A percentile compares a stretch with the other conserved stretches of the same genome.
Evolutionary conservation across 2,797 vertebrate genomes (phyloP).

Genomic region (Sebastes taczanowskii): DNA sequence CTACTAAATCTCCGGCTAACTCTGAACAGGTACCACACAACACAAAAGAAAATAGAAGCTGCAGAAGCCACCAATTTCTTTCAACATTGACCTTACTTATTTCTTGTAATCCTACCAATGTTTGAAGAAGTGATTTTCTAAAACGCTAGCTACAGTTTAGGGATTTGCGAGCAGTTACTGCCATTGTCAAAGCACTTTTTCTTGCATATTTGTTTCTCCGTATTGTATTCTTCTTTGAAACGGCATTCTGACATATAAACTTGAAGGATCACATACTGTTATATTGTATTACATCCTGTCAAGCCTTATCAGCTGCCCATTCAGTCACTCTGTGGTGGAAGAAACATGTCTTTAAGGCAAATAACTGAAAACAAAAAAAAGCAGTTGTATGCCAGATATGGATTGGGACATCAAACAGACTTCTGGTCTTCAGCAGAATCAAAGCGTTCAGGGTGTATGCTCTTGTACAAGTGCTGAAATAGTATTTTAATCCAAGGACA

Average conservation of each 20-base stretch:
- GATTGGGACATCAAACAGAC: slow-evolving; percentile 49
- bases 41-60: not conserved
- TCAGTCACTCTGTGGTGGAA: slow-evolving; percentile 1
- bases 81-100: not conserved
- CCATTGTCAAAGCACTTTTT: not conserved
- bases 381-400: slow-evolving; percentile 25
- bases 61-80: not conserved
- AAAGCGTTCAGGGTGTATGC: slow-evolving; percentile 52
- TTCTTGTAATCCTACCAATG: not conserved
- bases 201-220: not conserved
- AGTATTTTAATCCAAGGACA: slow-evolving; percentile 38
- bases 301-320: not conserved
- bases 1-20: slow-evolving; percentile 19
- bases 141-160: not conserved
- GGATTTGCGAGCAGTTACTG: not conserved
- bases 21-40: slow-evolving; percentile 8
- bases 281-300: slow-evolving; percentile 1
- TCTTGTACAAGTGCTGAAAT: slow-evolving; percentile 13
- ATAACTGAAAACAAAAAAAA: slow-evolving; percentile 8
- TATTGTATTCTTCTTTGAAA: not conserved
- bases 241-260: not conserved
- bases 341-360: slow-evolving; percentile 15
- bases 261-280: not conserved
- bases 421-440: slow-evolving; percentile 45
- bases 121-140: not conserved